Base-by-base conservation (phyloP, 2,113 vertebrate species). In the Sphyrna mokarran region DNA sequence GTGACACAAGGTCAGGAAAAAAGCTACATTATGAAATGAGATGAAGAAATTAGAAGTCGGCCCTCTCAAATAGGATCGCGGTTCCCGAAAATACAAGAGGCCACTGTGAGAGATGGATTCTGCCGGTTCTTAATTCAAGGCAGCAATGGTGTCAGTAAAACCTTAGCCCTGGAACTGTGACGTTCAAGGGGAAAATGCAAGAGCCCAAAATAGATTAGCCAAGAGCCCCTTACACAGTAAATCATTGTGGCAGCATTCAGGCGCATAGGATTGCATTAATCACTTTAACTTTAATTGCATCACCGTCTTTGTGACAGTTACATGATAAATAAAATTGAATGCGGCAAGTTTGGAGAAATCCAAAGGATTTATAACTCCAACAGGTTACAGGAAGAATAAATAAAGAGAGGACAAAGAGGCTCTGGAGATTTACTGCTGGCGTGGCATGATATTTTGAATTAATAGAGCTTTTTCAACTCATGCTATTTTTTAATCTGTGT, bases 401-500 rank as follows among this genome's bases (percentile, higher is more conserved):
- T 76, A 83, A 40, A 83, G 13, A 83, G 14, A 43, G 37, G 37
- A 22, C 5, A 43, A 83, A 83, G 37, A 18, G 37, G 37, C 3
- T 83, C 40, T 83, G 80, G 33, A n/a, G 33, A 63, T 63, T 63
- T 63, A 63, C 54, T 13, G 58, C 33, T 29, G 63, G 29, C 13
- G 29, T 58, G 86, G 29, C 11, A 1, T 63, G 33, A 6, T 18
- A 33, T 63, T 91, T 91, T 91, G 61, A 91, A 91, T 61, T 16
- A 91, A 91, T 91, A 20, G 54, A 33, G 1, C 86, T 63, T 8
- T 63, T 61, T 63, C 87, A 91, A 61, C 63, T 91, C 26, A 18
- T 89, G 86, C 43, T 89, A 54, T 54, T 90, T 61, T 90, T 90
- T n/a, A 61, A 90, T 89, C 58, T 89, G 86, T 13, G 86, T 89